A percentile compares a stretch with the other conserved stretches of the same genome.
These are phyloP conservation scores for Phoebastria nigripes DNA, from an alignment of 2,797 vertebrate species.

Conservation along the genomic window DNA sequence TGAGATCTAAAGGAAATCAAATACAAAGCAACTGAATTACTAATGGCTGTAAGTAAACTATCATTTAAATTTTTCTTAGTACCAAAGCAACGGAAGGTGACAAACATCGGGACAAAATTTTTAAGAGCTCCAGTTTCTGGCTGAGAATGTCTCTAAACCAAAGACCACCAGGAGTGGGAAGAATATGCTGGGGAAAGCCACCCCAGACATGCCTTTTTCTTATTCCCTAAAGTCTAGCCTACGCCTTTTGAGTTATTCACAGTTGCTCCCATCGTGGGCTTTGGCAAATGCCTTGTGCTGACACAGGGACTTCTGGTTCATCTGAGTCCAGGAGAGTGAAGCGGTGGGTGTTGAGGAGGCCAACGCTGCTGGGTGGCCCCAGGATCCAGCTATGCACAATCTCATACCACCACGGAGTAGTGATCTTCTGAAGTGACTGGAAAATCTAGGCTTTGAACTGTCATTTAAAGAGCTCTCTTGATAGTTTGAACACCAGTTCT, in stretches of 20 bases:
- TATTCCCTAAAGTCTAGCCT: background rate
- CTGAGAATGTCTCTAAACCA: background rate
- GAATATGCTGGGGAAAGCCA: background rate
- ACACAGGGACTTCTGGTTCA: background rate
- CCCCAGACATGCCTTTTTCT: background rate
- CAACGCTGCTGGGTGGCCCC: background rate
- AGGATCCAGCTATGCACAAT: background rate
- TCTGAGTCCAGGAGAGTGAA: background rate
- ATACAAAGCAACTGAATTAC: constrained; percentile 25
- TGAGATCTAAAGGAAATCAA: constrained; percentile 34
- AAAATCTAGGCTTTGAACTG: background rate
- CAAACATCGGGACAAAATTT: background rate
- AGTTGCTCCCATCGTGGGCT: background rate
- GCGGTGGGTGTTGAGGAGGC: background rate
- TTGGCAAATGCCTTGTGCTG: background rate
- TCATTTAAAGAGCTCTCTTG: background rate
- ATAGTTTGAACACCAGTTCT: constrained; percentile 4
- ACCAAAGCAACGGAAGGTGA: background rate
- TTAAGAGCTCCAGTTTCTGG: background rate
- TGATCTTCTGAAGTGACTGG: background rate
- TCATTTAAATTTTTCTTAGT: background rate
- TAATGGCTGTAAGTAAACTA: background rate
- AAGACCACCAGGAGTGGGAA: background rate
- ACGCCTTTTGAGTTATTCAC: background rate
- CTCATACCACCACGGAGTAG: fast-evolving